Evolutionary conservation across 2,888 invertebrate species (phyloP).

Genomic region (Epistrophe grossulariae): DNA sequence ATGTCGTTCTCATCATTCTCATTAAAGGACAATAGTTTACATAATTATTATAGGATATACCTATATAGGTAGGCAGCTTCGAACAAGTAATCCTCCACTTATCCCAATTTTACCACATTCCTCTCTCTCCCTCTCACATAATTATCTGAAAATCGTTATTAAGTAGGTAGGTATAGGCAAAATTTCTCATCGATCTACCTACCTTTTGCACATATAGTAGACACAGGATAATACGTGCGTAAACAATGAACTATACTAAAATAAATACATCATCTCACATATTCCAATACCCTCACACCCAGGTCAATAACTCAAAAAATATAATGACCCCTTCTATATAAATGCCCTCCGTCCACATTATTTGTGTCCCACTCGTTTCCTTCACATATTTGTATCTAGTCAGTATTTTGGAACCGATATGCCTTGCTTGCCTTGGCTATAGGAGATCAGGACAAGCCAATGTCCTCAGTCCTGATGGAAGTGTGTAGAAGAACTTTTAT

Average conservation of each 20-base stretch:
- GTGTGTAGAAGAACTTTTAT: background rate
- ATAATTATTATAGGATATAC: too few species aligned
- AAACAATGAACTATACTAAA: conserved; percentile 8
- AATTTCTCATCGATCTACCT: conserved; percentile 16
- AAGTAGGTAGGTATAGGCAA: background rate
- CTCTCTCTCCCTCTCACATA: background rate
- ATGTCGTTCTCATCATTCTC: background rate
- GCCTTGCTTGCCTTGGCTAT: background rate
- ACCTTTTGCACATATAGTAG: background rate
- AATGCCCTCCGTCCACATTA: background rate
- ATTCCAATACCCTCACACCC: background rate
- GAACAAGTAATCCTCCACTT: background rate
- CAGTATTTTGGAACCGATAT: background rate
- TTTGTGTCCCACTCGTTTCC: background rate
- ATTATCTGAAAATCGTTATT: conserved; percentile 23
- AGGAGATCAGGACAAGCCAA: background rate
- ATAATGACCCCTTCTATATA: background rate
- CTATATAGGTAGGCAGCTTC: background rate
- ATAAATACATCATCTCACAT: background rate
- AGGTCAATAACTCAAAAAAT: background rate
- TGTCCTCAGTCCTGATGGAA: background rate
- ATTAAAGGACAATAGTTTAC: background rate
- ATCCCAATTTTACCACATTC: background rate
- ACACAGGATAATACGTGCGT: background rate
- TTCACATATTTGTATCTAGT: background rate